Evolutionary conservation across 2,113 vertebrate species (phyloP).

Genomic region (Gulo gulo): DNA sequence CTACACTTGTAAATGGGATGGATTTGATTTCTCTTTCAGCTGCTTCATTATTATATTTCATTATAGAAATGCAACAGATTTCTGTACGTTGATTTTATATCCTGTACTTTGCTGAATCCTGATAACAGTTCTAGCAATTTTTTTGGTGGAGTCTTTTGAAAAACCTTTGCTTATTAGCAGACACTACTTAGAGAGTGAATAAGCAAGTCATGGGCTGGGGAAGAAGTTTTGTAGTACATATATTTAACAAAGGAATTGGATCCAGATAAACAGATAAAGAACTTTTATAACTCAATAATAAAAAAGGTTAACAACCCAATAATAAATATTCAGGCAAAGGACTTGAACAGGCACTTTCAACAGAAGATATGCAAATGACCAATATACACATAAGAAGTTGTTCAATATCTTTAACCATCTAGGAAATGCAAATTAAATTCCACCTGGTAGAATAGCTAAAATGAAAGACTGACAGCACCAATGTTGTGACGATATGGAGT

Average conservation of each 20-base stretch:
- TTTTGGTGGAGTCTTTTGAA: neutral
- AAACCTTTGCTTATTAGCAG: neutral
- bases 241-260: neutral
- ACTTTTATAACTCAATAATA: neutral
- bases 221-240: neutral
- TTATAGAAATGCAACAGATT: neutral
- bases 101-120: neutral
- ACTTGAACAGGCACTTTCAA: neutral
- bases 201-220: neutral
- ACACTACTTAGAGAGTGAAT: neutral
- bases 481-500: rapidly evolving
- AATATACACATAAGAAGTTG: neutral
- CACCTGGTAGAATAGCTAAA: neutral
- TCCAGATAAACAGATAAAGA: neutral
- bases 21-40: too few species aligned
- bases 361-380: neutral
- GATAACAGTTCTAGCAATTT: neutral
- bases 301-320: neutral
- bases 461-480: neutral
- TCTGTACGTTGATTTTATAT: neutral
- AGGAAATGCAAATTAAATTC: neutral
- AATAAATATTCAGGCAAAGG: neutral
- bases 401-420: neutral
- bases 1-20: too few species aligned
- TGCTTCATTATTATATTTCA: too few species aligned